A percentile compares a stretch with the other conserved stretches of the same genome.
These are phyloP conservation scores for Tetramorium bicarinatum DNA, from an alignment of 2,888 invertebrate genomes.

Conservation along the genomic window DNA sequence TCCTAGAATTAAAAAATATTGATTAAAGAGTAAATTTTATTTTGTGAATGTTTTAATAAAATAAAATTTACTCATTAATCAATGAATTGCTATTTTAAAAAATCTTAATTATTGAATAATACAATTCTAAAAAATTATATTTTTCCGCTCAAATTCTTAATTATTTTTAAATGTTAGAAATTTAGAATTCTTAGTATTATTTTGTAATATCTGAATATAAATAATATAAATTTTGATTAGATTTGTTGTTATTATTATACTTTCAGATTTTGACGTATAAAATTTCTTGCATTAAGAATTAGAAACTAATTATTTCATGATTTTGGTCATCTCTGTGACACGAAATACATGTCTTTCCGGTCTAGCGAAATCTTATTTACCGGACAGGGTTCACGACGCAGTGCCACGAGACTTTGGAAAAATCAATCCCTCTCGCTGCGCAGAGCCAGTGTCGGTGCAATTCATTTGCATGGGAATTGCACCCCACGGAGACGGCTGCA, in stretches of 20 bases:
- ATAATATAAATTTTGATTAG: not conserved
- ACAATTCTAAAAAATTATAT: not conserved
- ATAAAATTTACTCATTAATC: constrained; percentile 6
- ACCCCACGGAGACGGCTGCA: constrained; percentile 82
- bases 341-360: constrained; percentile 13
- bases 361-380: constrained; percentile 56
- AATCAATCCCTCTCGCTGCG: constrained; percentile 75
- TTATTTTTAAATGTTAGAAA: not conserved
- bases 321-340: not conserved
- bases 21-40: no score
- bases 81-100: not conserved
- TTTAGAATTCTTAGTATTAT: not conserved
- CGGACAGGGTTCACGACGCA: constrained; percentile 41
- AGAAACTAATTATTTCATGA: not conserved
- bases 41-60: not conserved
- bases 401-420: constrained; percentile 74
- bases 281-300: not conserved
- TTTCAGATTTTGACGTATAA: not conserved
- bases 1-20: not conserved
- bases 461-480: constrained; percentile 86
- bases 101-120: constrained; percentile 14
- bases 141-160: not conserved
- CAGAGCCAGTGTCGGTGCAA: constrained; percentile 80
- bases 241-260: not conserved
- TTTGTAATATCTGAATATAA: not conserved